Percentiles rank a stretch among this genome's conserved stretches.
phyloP scores from a whole-genome alignment of 2,113 vertebrate species.

The Microcebus tavaratra region DNA sequence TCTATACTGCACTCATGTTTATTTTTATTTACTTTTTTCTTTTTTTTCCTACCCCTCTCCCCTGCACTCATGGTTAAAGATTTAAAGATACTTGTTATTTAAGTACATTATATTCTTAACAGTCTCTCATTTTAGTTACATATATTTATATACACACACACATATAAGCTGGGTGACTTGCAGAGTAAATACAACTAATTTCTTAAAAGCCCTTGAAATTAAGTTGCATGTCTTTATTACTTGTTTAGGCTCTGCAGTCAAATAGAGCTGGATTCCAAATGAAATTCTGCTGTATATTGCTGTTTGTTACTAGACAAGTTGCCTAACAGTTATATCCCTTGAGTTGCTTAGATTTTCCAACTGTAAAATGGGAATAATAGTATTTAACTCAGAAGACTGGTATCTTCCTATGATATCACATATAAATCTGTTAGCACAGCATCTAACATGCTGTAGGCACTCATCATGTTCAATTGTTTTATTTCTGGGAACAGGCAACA shows the following conservation, averaged over 20 bases:
- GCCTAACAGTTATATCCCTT: background rate
- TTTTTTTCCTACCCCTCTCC: too few species aligned
- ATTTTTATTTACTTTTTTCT: too few species aligned
- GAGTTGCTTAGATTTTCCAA: background rate
- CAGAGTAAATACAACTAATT: background rate
- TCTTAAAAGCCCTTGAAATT: conserved; percentile 13
- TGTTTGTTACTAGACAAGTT: background rate
- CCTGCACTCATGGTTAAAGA: background rate
- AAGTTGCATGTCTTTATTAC: background rate
- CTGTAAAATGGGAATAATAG: background rate
- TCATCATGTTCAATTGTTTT: background rate
- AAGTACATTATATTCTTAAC: background rate
- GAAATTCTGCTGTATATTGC: background rate
- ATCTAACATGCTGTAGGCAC: background rate
- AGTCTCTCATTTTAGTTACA: background rate
- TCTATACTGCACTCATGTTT: background rate
- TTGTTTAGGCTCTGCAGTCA: background rate
- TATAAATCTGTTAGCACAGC: background rate
- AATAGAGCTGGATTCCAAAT: background rate
- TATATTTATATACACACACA: background rate
- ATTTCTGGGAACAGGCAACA: background rate
- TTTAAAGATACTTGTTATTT: background rate
- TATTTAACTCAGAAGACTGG: background rate
- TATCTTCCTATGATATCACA: background rate
- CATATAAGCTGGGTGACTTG: background rate